phyloP scores from a whole-genome alignment of 2,888 invertebrate species.

The Litoditis marina region DNA sequence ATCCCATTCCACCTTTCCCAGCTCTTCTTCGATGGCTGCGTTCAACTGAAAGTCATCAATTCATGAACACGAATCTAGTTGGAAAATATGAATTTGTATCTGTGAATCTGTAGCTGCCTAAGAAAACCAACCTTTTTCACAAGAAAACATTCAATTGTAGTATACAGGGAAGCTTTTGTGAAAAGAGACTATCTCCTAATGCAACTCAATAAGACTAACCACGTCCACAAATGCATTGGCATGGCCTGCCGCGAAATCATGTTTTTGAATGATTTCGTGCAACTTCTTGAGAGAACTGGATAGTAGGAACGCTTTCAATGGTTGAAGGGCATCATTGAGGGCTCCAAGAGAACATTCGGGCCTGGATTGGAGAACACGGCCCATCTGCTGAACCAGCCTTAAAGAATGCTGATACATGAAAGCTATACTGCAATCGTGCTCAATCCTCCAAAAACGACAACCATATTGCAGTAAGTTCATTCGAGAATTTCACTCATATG shows the following conservation, averaged over 20 bases:
- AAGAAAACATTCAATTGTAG: background rate
- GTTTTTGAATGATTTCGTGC: conserved; percentile 77
- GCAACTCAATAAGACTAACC: conserved; percentile 2
- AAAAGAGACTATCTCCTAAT: too few relatives aligned
- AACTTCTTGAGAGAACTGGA: conserved; percentile 75
- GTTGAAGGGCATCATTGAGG: conserved; percentile 49
- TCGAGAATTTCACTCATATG: too few relatives aligned
- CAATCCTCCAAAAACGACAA: background rate
- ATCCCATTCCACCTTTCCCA: conserved; percentile 55
- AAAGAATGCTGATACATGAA: background rate
- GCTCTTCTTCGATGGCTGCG: conserved; percentile 50
- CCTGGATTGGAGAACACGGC: conserved; percentile 33
- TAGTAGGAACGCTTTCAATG: conserved; percentile 52
- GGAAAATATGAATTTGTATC: too few relatives aligned
- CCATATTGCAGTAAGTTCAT: too few relatives aligned
- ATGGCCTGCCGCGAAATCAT: conserved; percentile 36
- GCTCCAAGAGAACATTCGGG: conserved; percentile 26
- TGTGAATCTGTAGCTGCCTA: too few relatives aligned
- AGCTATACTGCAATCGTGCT: background rate
- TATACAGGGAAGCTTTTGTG: background rate
- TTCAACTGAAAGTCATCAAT: conserved; percentile 33
- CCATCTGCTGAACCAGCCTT: conserved; percentile 43
- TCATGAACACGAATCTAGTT: too few relatives aligned
- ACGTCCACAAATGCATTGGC: conserved; percentile 44
- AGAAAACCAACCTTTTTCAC: background rate